Base-by-base conservation (phyloP, 1,140 invertebrate genomes). In the Tetragonula clypearis region DNA sequence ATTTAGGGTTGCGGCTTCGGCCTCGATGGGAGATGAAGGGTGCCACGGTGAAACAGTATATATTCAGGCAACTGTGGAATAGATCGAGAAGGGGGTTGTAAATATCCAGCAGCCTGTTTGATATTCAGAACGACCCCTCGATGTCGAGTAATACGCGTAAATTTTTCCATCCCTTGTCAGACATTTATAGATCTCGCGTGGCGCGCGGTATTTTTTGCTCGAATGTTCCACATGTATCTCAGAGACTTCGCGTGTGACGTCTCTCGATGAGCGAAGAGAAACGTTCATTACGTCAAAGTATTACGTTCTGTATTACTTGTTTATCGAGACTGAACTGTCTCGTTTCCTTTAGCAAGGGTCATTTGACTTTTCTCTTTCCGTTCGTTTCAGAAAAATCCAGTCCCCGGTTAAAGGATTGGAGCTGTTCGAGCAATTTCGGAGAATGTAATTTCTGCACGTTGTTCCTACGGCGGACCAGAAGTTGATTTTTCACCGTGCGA, bases 141-240 rank as follows among this genome's bases (percentile, higher is more conserved):
- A 56, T 78, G 60, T 73, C 68, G 71, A 87, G 83, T 87, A 87
- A 82, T 78, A 85, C 84, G 78, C 84, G 86, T 87, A 87, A 87
- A 87, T 86, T 79, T 87, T 79, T 55, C 53, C 79, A 79, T 58
- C 73, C 65, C 79, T 55, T 66, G 41, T 75, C 62, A 68, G 73
- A 75, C 80, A 41, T 86, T 73, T 73, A 82, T 66, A 17, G 9
- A 60, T 75, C 79, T 58, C 30, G 1, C 55, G 19, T 35, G 69
- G 66, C 17, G 21, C 11, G 30, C 12, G 1, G 23, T n/a, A 85
- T 65, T 35, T 35, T 75, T 68, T n/a, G 1, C 3, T 26, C 5
- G 56, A 12, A 30, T 26, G 6, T 56, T 56, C 8, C 41, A 41
- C 6, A 35, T n/a, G 23, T 35, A 35, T 35, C 35, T 35, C 35